phyloP scores from a whole-genome alignment of 2,113 vertebrate genomes.

The Hemibates koningsi region DNA sequence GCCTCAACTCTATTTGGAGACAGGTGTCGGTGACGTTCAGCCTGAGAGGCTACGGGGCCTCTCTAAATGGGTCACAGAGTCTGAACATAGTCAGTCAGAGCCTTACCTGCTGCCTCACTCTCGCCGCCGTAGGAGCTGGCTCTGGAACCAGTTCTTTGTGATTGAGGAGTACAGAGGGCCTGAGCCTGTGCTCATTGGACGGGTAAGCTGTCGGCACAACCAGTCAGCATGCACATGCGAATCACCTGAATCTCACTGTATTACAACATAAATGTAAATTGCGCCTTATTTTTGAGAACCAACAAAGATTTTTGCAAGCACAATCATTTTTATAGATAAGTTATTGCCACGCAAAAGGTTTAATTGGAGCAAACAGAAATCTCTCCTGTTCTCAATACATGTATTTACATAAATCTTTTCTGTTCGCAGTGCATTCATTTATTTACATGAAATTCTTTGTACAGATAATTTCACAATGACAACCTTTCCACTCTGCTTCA shows the following conservation, averaged over 20 bases:
- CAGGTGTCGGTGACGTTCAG: neutral
- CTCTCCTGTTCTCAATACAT: neutral
- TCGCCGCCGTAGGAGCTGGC: slow-evolving; percentile 82
- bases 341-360: neutral
- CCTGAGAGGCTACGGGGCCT: neutral
- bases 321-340: neutral
- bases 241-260: neutral
- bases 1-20: neutral
- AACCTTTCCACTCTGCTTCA: neutral
- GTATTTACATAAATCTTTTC: neutral
- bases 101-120: slow-evolving; percentile 13
- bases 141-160: slow-evolving; percentile 95
- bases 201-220: slow-evolving; percentile 71
- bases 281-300: neutral
- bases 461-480: neutral
- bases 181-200: slow-evolving; percentile 86
- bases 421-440: neutral
- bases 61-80: slow-evolving; percentile 5
- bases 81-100: neutral
- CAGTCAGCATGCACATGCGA: neutral
- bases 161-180: slow-evolving; percentile 90
- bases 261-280: neutral
- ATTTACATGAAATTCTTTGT: neutral
- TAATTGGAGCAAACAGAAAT: neutral
- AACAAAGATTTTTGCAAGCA: neutral